Base-by-base conservation (phyloP, 2,888 invertebrate species). In the Atethmia centrago region DNA sequence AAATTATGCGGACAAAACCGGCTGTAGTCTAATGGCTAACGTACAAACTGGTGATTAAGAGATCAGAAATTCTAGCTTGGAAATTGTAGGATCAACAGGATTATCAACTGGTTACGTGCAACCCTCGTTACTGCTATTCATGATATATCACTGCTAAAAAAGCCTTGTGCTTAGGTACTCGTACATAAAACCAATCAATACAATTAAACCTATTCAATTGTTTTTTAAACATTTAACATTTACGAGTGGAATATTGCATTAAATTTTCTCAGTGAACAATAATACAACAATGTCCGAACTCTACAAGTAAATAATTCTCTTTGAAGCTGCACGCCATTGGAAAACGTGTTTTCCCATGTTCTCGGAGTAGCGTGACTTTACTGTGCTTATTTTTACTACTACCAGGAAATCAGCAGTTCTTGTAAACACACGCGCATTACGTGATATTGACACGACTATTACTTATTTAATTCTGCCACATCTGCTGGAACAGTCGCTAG, bases 341-440 rank as follows among this genome's bases (percentile, higher is more conserved):
- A 78, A 45, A 40, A 9, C 19, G 19, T 42, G 5, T 56, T 63
- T 7, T 21, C 16, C 16, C 51, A 42, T 47, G 31, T 69, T 65
- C 56, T 45, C 7, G 47, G 28, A 69, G 65, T 47, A 53, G 28
- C 28, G 19, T 21, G 45, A 12, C 21, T 45, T 80, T 79, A 36
- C 36, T 25, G 25, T 61, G 28, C 71, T 68, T 68, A 65, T 63
- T 66, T 68, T 66, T 68, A 56, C 71, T 14, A 16, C 25, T 51
- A 49, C 10, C n/a, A 45, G 45, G 59, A 65, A 62, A 68, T 65
- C 59, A 47, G 31, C 53, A 61, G 25, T 45, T 45, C 14, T n/a
- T 36, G 49, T 47, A 36, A 28, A 56, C 45, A 31, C 45, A 40
- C 28, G 5, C 14, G 31, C 28, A 14, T 66, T 58, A 49, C 40